Conservation (phyloP, 2,113 vertebrate species). For the Pteruthius melanotis region DNA sequence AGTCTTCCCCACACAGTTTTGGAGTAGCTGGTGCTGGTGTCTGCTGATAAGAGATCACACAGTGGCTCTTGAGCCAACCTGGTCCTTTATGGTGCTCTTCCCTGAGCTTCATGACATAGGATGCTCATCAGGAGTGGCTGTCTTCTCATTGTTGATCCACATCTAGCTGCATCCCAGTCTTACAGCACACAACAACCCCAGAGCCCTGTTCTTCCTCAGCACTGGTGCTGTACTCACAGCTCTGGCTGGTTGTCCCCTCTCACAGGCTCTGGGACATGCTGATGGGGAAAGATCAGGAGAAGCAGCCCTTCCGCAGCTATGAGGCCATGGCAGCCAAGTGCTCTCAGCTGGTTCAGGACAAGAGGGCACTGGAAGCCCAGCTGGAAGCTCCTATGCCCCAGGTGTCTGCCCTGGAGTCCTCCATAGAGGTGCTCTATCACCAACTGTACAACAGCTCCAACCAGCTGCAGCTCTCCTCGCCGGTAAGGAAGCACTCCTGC, state of each 20-base stretch:
- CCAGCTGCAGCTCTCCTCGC: constrained; percentile 10
- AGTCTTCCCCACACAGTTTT: not conserved
- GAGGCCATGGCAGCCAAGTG: not conserved
- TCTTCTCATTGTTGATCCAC: not conserved
- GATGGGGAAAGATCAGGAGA: not conserved
- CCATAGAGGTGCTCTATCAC: not conserved
- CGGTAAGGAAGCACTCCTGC: not conserved
- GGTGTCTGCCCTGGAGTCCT: constrained; percentile 10
- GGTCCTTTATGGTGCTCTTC: not conserved
- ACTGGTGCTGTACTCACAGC: not conserved
- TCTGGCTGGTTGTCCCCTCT: not conserved
- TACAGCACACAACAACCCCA: not conserved
- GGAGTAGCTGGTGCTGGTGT: not conserved
- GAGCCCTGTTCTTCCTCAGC: not conserved
- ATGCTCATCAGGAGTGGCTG: not conserved
- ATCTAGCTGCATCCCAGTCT: not conserved
- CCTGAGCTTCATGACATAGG: not conserved
- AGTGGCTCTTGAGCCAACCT: not conserved
- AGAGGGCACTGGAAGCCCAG: not conserved
- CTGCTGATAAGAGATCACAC: not conserved
- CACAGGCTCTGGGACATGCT: constrained; percentile 46
- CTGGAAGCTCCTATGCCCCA: not conserved
- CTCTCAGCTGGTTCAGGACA: not conserved
- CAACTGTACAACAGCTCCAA: constrained; percentile 12
- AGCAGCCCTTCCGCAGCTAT: not conserved